Conservation (phyloP, 2,888 invertebrate species). For the Itoplectis maculator region DNA sequence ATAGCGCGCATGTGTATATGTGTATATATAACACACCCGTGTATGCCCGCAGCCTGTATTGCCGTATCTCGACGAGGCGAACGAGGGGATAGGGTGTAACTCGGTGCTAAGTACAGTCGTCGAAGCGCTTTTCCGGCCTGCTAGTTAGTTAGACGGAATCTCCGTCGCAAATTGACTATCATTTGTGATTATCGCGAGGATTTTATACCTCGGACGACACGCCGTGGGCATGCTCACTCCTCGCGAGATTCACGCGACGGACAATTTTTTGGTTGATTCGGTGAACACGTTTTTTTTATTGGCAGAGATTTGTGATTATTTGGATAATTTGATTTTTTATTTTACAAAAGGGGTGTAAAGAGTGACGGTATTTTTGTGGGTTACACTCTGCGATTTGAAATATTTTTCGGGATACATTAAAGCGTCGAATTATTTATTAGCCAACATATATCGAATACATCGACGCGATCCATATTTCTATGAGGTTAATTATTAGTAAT, state of each 20-base stretch:
- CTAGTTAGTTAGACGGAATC: slow-evolving; percentile 17
- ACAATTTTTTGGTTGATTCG: background rate
- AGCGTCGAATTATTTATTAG: too few species aligned
- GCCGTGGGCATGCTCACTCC: too few species aligned
- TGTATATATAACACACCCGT: background rate
- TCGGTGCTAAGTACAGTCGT: slow-evolving; percentile 47
- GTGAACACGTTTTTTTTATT: too few species aligned
- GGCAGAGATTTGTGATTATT: too few species aligned
- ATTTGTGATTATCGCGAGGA: background rate
- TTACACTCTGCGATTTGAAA: too few species aligned
- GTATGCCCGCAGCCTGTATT: background rate
- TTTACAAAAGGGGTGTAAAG: too few species aligned
- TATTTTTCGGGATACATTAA: too few species aligned
- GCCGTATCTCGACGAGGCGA: slow-evolving; percentile 9
- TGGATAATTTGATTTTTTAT: too few species aligned
- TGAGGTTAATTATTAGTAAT: too few species aligned
- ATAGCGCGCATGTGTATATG: background rate
- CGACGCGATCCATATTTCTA: too few species aligned
- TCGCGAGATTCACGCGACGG: background rate
- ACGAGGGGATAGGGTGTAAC: slow-evolving; percentile 31
- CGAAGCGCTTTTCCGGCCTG: slow-evolving; percentile 39
- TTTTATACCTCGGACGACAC: background rate
- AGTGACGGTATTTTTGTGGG: too few species aligned
- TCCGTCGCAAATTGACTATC: slow-evolving; percentile 1
- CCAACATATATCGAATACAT: too few species aligned